Evolutionary conservation across 1,140 invertebrate genomes (phyloP).

Genomic region (Paraescarpia echinospica): DNA sequence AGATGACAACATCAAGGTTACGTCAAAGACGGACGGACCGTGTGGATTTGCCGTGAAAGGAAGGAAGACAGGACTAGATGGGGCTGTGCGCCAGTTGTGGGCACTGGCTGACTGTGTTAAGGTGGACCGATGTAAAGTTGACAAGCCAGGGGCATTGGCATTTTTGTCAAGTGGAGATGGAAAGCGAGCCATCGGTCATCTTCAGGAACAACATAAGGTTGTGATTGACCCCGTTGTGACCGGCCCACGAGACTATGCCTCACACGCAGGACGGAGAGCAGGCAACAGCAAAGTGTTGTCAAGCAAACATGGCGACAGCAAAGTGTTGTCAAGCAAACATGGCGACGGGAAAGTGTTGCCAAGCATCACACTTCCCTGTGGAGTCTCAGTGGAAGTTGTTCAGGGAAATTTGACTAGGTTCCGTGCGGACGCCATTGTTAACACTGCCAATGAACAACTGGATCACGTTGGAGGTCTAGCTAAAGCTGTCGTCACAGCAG

Average conservation of each 20-base stretch:
- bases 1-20: neutral
- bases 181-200: neutral
- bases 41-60: neutral
- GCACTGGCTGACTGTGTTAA: neutral
- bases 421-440: slow-evolving; percentile 30
- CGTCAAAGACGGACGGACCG: neutral
- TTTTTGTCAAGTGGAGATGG: neutral
- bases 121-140: neutral
- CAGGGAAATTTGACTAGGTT: slow-evolving; percentile 16
- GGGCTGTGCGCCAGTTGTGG: neutral
- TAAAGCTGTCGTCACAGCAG: slow-evolving; percentile 26
- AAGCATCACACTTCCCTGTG: neutral
- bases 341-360: too few species aligned
- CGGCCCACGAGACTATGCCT: too few species aligned
- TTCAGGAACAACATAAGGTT: neutral
- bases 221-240: neutral
- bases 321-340: too few species aligned
- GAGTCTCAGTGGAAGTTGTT: neutral
- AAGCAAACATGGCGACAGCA: too few species aligned
- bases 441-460: slow-evolving; percentile 30
- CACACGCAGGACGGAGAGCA: too few species aligned
- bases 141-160: neutral
- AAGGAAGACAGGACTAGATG: neutral
- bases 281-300: too few species aligned
- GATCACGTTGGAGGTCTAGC: slow-evolving; percentile 32